Base-by-base conservation (phyloP, 2,113 vertebrate species). In the Psittacula cyanocephala region DNA sequence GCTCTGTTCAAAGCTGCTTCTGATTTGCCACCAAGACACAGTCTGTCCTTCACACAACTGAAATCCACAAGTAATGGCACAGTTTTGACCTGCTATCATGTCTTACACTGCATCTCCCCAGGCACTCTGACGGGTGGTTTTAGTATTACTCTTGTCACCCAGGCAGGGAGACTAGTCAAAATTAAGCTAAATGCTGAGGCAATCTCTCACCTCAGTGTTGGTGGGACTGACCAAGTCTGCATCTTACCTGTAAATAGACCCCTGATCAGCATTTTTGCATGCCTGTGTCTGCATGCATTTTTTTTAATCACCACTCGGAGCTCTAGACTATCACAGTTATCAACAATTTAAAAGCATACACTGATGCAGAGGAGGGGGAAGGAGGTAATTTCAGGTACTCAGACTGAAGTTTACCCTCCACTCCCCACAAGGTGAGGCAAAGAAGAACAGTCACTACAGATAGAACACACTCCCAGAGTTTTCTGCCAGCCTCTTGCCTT, bases 361-460 rank as follows among this genome's bases (percentile, higher is more conserved):
- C 33, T 39, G 67, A 39, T 55, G 85, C 53, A 71, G 85, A 83
- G 44, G 27, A 81, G 25, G 2, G 4, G 52, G 44, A 79, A 41
- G 68, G 55, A 88, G 94, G 76, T 39, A 81, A 95, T 92, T 81
- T 86, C 71, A 93, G 83, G 63, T 90, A 87, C 70, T 96, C 86
- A 89, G 68, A 49, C 28, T 78, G 68, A 97, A 95, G 96, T 96
- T 97, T 87, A 71, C 71, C 91, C 71, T 93, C 86, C 49, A 33
- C n/a, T 89, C 46, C 47, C 46, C 18, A 2, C 2, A 22, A 60
- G 85, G 95, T 70, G 84, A 96, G 46, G 65, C 28, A 89, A 68
- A 96, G 72, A 84, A 91, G 44, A 29, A 81, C 70, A 89, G 88
- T 89, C 77, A 6, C 92, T 28, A 20, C n/a, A 55, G 49, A 57